Conservation (phyloP, 2,888 invertebrate genomes). For the Pasiphila rectangulata region DNA sequence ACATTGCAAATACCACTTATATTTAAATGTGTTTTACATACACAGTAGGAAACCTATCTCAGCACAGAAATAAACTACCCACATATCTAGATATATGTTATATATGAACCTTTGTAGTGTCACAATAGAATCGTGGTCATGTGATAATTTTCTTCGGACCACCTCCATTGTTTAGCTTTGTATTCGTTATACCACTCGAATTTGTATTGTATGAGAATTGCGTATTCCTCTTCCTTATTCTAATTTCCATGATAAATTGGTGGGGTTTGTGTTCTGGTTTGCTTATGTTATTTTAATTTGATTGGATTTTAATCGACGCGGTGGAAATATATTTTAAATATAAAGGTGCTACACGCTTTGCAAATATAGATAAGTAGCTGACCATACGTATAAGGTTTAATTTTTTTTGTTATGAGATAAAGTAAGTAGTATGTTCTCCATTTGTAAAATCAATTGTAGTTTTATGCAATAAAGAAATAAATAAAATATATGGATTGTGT, state of each 20-base stretch:
- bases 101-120: slow-evolving; percentile 31
- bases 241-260: slow-evolving; percentile 42
- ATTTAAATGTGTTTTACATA: slow-evolving; percentile 68
- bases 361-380: too few relatives aligned
- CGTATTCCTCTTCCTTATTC: slow-evolving; percentile 50
- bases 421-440: too few relatives aligned
- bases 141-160: slow-evolving; percentile 54
- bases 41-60: slow-evolving; percentile 50
- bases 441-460: too few relatives aligned
- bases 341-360: too few relatives aligned
- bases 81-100: slow-evolving; percentile 44
- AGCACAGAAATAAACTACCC: slow-evolving; percentile 50
- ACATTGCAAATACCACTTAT: slow-evolving; percentile 38
- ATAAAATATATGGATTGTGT: too few relatives aligned
- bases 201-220: slow-evolving; percentile 61
- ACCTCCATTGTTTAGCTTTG: slow-evolving; percentile 56
- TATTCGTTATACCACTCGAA: slow-evolving; percentile 46
- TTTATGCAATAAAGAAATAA: too few relatives aligned
- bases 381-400: too few relatives aligned
- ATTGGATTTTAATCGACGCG: neutral
- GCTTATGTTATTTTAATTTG: slow-evolving; percentile 5
- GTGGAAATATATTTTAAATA: too few relatives aligned
- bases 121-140: slow-evolving; percentile 47
- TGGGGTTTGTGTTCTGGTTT: slow-evolving; percentile 19
- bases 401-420: too few relatives aligned